Evolutionary conservation across 64 coral and sea anemone species (phyloP), one percentile per base, ranked within the genome.

Genomic region (Actinia equina): DNA sequence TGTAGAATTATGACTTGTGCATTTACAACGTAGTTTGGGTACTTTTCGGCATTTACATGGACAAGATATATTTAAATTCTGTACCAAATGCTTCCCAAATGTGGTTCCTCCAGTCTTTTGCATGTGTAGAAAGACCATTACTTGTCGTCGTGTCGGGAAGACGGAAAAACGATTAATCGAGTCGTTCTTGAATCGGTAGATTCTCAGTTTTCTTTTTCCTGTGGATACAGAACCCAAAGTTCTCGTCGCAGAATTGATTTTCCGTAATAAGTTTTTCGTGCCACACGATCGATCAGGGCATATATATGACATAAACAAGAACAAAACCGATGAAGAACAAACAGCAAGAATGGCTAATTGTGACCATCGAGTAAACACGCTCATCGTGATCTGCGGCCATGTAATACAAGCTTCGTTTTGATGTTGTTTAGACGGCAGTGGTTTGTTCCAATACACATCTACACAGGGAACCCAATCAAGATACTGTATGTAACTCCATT

Each of bases 51-150:
- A 98, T 26, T 93, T 41, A 67, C 97, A 99, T 49, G 94, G 71
- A 49, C 71, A 82, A 17, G 89, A 22, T 15, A 95, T 82, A 26
- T 88, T 49, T 17, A 98, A 86, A 90, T 98, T 88, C 62, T 82
- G 88, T 3, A 92, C 97, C 43, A 99, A 86, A 71, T 99, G 93
- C 44, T 88, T 93, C 60, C 94, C 97, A 49, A 99, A 99, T 19
- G 79, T 95, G 13, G 93, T 95, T 45, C 97, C 97, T 1, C 97
- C 97, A 19, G 97, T 99, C 53, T 99, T 99, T 52, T 99, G 97
- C 19, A 94, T 99, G 86, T 99, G 97, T 19, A 99, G 58, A 71
- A 99, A 99, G 5, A 99, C 97, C 77, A 99, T 74, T 74, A 99
- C 84, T 60, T 95, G 93, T 22, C 51, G 54, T 82, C 87, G 84